A percentile compares a stretch with the other conserved stretches of the same genome.
Conservation (phyloP, 2,113 vertebrate species). For the Rutilus rutilus region DNA sequence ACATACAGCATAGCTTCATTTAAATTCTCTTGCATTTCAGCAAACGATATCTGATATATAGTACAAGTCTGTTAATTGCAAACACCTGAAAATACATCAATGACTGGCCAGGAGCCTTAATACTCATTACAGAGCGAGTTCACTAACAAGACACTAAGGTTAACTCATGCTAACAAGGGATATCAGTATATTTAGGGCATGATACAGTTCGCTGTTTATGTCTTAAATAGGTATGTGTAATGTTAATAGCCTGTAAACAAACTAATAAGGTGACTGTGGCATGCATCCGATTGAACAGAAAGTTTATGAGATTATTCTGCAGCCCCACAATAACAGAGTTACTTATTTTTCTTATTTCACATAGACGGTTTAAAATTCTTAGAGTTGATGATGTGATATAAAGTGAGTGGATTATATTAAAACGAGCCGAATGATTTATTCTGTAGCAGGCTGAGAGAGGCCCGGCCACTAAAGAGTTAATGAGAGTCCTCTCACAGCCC, state of each 20-base stretch:
- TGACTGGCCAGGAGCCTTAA: background rate
- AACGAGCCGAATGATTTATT: constrained; percentile 54
- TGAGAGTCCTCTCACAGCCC: constrained; percentile 67
- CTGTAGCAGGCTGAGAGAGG: constrained; percentile 66
- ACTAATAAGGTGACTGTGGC: background rate
- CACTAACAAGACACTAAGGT: constrained; percentile 3
- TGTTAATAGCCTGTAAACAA: background rate
- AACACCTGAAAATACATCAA: background rate
- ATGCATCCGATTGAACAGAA: background rate
- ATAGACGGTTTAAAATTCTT: background rate
- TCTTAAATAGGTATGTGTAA: background rate
- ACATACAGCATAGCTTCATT: background rate
- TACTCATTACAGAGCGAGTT: background rate
- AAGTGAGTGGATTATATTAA: background rate
- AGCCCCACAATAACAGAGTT: background rate
- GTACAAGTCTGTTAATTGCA: background rate
- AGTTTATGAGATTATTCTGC: background rate
- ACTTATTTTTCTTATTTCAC: background rate
- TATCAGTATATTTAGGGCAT: constrained; percentile 6
- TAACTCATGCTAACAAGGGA: background rate
- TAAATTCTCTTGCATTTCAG: background rate
- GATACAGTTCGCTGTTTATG: background rate
- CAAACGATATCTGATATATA: background rate
- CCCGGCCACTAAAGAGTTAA: constrained; percentile 65
- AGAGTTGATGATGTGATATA: background rate